These are phyloP conservation scores for Sigmodon hispidus DNA, from an alignment of 2,113 vertebrate genomes.

Conservation along the genomic window DNA sequence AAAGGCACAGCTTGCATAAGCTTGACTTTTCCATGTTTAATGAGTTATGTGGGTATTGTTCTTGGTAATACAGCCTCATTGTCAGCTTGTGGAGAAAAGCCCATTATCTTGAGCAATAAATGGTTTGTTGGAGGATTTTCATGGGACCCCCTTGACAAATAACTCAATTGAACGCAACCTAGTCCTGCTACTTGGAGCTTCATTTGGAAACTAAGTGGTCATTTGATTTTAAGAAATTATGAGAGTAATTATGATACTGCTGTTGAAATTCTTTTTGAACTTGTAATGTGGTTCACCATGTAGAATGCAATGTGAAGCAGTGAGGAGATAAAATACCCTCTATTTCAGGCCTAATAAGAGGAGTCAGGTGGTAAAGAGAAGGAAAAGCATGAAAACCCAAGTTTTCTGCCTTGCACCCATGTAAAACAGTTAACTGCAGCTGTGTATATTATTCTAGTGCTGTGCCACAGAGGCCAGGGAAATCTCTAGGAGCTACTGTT, in stretches of 20 bases:
- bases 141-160: not conserved
- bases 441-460: no score
- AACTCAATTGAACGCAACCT: not conserved
- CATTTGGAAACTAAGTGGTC: not conserved
- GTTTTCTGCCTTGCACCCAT: not conserved
- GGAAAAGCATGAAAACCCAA: not conserved
- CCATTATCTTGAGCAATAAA: not conserved
- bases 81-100: not conserved
- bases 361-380: not conserved
- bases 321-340: not conserved
- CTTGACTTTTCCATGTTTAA: not conserved
- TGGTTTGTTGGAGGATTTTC: not conserved
- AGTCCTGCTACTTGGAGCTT: no score
- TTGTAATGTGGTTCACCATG: not conserved
- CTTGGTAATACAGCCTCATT: not conserved
- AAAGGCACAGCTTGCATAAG: not conserved
- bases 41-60: not conserved
- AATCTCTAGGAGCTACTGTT: not conserved
- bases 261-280: not conserved
- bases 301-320: not conserved
- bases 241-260: not conserved
- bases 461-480: fast-evolving
- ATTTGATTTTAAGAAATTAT: not conserved
- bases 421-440: not conserved
- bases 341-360: not conserved